Base-by-base conservation (phyloP, 2,888 invertebrate genomes). In the Sisyra nigra region DNA sequence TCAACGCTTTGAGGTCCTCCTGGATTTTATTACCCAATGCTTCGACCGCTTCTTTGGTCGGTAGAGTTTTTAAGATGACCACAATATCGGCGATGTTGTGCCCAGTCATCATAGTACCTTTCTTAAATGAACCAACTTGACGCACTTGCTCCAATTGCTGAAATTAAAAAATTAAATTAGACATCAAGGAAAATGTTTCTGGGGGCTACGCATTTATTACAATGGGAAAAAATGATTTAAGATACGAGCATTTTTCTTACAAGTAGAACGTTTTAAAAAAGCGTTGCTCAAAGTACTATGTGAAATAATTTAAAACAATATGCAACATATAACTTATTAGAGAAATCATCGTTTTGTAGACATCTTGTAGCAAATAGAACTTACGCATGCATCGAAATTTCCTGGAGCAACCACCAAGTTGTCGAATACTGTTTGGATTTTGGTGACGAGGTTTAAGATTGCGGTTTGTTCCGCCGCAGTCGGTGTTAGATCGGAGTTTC, bases 81-180 rank as follows among this genome's bases (percentile, higher is more conserved):
- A 96, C 96, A 47, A 97, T 83, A 55, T 97, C 96, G 0, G 96
- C 97, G 0, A 92, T 81, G 60, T 92, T 94, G 62, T 88, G 87
- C 2, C 93, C 92, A 0, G 87, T 81, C 58, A 96, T 77, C 85
- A 97, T 93, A 0, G 97, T 97, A 2, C 96, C 94, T 57, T 97
- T 96, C 62, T 97, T 97, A 62, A 91, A 96, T 0, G 96, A 92
- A 0, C 97, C 97, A 6, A 98, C 96, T 65, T 93, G 93, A 1
- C 94, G 74, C 0, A 94, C 92, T 63, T 96, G 96, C 57, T 91
- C 89, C 40, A 91, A 67, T 76, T 87, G 84, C 84, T 86, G 51
- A 11, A 61, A 59, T 9, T 8, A 37, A 15, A 15, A 2, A 35
- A 35, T 9, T n/a, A 14, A 2, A 14, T 6, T 35, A n/a, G 15